Base-by-base conservation (phyloP, 2,113 vertebrate genomes). In the Trichomycterus rosablanca region DNA sequence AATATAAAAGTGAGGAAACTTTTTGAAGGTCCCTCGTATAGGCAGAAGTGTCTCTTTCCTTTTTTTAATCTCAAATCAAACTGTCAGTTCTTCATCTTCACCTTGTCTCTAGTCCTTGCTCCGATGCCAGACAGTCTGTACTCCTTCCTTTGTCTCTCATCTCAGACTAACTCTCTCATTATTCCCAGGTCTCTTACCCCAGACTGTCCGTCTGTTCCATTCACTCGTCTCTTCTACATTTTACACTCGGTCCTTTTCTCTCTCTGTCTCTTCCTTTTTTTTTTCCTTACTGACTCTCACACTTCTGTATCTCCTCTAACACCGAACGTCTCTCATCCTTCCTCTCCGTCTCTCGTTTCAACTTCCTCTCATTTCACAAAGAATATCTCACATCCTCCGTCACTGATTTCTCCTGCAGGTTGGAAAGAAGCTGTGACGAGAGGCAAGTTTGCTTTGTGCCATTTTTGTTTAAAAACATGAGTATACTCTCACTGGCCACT, bases 211-310 rank as follows among this genome's bases (percentile, higher is more conserved):
- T 37, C 5, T 37, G 5, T 37, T 37, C n/a, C 22, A n/a, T 14
- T 52, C 12, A 35, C 18, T 5, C 18, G 37, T 71, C 51, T 26
- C 26, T 58, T 59, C 62, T 61, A 24, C 28, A 19, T 5, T 16
- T 4, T 14, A 32, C 30, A 9, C 4, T 37, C 34, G 2, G 12
- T 37, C 1, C 22, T 2, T 14, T 20, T 20, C 5, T 5, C 1
- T 18, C 15, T 11, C 8, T 53, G 15, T 12, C 16, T 3, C 50
- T 20, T 12, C 3, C 7, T 12, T 12, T 37, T n/a, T 37, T 14
- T 12, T 1, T 12, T 12, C 34, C 12, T 14, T 37, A 32, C 34
- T 11, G 34, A 6, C 34, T 37, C 5, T 37, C 34, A 7, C 11
- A 10, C 34, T 30, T 7, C 26, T 30, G 26, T n/a, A 9, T 32